Percentiles rank a stretch among this genome's conserved stretches.
Conservation (phyloP, 2,113 vertebrate genomes). For the human (Homo sapiens) region GRCh38 chr2:75569501-75570000, state of each 20-base stretch:
- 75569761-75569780: background rate
- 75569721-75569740: slow-evolving; percentile 37
- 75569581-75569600: background rate
- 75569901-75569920: background rate
- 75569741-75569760: slow-evolving; percentile 19
- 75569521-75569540: background rate
- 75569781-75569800: slow-evolving; percentile 46
- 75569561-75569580: background rate
- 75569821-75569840: background rate
- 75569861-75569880: background rate
- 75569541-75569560: background rate
- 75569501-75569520: background rate
- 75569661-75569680: background rate
- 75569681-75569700: background rate
- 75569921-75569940: fast-evolving
- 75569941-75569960: background rate
- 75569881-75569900: background rate
- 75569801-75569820: slow-evolving; percentile 18
- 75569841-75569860: background rate
- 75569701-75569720: background rate
- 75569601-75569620: background rate
- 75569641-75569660: background rate
- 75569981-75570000: background rate
- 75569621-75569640: background rate
- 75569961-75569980: background rate